Percentiles rank a stretch among this genome's conserved stretches.
phyloP scores from a whole-genome alignment of 2,797 vertebrate genomes.

The Falco concolor region DNA sequence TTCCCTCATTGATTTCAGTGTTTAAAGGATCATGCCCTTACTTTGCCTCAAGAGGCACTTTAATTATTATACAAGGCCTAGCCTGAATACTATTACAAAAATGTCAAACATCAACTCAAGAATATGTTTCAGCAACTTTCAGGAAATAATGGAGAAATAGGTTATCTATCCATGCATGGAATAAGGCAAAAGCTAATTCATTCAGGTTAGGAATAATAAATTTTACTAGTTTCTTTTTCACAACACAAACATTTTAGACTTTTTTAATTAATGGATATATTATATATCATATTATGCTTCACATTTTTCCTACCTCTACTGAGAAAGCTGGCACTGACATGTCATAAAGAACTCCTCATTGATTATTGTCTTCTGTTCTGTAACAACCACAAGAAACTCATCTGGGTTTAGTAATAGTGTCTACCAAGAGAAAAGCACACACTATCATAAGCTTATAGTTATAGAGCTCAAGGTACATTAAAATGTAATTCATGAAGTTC shows the following conservation, averaged over 20 bases:
- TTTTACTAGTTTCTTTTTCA: slow-evolving; percentile 78
- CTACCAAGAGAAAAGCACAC: slow-evolving; percentile 73
- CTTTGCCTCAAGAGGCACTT: slow-evolving; percentile 64
- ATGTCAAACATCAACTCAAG: slow-evolving; percentile 68
- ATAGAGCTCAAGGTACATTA: slow-evolving; percentile 72
- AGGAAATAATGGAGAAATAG: slow-evolving; percentile 80
- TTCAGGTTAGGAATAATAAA: slow-evolving; percentile 75
- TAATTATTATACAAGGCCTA: slow-evolving; percentile 64
- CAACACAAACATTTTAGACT: slow-evolving; percentile 80
- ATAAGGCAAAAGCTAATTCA: slow-evolving; percentile 88
- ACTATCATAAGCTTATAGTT: slow-evolving; percentile 75
- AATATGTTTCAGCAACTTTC: slow-evolving; percentile 68
- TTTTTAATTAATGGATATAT: slow-evolving; percentile 74
- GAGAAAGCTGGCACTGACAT: slow-evolving; percentile 74
- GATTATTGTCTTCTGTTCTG: slow-evolving; percentile 61
- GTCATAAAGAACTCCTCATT: slow-evolving; percentile 68
- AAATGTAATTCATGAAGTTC: slow-evolving; percentile 68
- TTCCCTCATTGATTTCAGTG: slow-evolving; percentile 46
- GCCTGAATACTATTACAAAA: slow-evolving; percentile 68
- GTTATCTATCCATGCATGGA: slow-evolving; percentile 90
- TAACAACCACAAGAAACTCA: slow-evolving; percentile 51
- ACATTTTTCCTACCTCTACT: slow-evolving; percentile 79
- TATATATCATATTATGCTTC: slow-evolving; percentile 73
- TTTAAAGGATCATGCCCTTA: slow-evolving; percentile 43
- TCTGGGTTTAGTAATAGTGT: slow-evolving; percentile 59